A percentile compares a stretch with the other conserved stretches of the same genome.
phyloP scores from a whole-genome alignment of 2,113 vertebrate species.

The Antechinus flavipes region DNA sequence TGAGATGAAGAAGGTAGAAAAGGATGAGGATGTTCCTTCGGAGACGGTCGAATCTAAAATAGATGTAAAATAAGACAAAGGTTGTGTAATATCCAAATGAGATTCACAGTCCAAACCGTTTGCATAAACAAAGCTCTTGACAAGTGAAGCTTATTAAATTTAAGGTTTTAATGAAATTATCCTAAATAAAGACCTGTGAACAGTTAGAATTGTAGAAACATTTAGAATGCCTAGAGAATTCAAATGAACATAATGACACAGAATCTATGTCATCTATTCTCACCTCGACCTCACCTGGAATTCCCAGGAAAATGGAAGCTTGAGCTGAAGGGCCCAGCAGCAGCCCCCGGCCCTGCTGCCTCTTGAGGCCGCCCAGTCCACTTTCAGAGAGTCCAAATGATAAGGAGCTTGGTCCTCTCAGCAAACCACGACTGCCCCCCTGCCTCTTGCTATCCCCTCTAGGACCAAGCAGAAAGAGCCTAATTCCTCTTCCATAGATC shows the following conservation, averaged over 20 bases:
- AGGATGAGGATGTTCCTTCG: constrained; percentile 57
- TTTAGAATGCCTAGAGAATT: constrained; percentile 40
- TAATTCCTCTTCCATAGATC: neutral
- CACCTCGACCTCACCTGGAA: neutral
- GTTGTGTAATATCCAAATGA: constrained; percentile 34
- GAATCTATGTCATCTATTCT: neutral
- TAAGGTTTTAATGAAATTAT: constrained; percentile 41
- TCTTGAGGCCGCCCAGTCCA: neutral
- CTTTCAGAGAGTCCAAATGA: neutral
- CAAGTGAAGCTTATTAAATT: constrained; percentile 42
- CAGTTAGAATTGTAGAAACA: constrained; percentile 9
- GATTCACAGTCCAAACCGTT: constrained; percentile 51
- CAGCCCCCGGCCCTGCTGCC: neutral
- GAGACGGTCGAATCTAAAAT: constrained; percentile 75
- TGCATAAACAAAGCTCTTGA: constrained; percentile 38
- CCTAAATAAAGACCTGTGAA: constrained; percentile 49
- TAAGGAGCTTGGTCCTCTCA: neutral
- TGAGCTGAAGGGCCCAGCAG: neutral
- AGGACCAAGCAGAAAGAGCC: neutral
- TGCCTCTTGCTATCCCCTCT: neutral
- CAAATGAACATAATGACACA: constrained; percentile 31
- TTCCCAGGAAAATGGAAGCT: neutral
- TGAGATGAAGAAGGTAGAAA: constrained; percentile 62
- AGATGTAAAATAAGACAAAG: constrained; percentile 57
- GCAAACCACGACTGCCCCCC: neutral